Evolutionary conservation across 2,888 invertebrate species (phyloP), one percentile per base, ranked within the genome.

Genomic region (Drosophila gaucha): DNA sequence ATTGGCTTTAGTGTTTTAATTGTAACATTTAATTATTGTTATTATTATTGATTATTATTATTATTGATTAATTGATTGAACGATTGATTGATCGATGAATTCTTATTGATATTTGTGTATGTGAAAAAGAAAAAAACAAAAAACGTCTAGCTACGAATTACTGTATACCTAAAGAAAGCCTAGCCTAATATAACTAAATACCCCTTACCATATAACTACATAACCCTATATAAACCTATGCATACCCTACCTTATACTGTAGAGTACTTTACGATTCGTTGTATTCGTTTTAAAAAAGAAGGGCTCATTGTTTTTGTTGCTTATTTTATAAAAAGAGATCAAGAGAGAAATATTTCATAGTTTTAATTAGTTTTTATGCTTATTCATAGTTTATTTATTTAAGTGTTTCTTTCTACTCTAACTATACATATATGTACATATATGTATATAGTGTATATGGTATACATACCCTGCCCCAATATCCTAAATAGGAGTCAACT

Each of bases 1-100:
- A 86, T 89, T 88, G 80, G 83, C 85, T 76, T 87, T 83, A 89
- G 80, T 87, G 87, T 87, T 89, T 80, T 88, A 89, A 85, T 80
- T 89, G 74, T 88, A 89, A 84, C 73, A 76, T 78, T 85, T 84
- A 78, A 68, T 71, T 74, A 79, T 74, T 79, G 67, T 80, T 74
- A 71, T 74, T 55, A 77, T 70, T 73, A 60, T 58, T 58, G 30
- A 75, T 65, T 66, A 65, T 79, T 79, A 68, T 80, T 77, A 71
- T 74, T 54, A 74, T 67, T 73, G 33, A 67, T 41, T 51, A 39
- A 51, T 51, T 39, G 51, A 55, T 55, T 65, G 50, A 55, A 69
- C 66, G 59, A 71, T 71, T 67, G 66, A 73, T 56, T 57, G 54
- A 67, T 73, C 41, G 66, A 54, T 44, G 75, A 69, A 60, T 74